phyloP scores from a whole-genome alignment of 2,797 vertebrate species.

The Meriones psammophilus region DNA sequence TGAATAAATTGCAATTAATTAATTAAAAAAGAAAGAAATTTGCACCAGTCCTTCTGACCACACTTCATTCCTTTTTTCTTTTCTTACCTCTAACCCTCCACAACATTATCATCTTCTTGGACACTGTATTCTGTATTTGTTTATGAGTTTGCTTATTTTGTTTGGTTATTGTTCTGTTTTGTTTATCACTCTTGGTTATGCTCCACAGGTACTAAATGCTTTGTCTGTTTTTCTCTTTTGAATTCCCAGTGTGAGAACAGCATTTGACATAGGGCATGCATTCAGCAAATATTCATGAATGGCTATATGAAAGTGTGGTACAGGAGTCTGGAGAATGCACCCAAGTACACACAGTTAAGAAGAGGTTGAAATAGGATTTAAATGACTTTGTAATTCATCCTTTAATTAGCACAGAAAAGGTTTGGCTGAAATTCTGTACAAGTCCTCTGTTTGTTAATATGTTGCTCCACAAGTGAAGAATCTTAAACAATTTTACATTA shows the following conservation, averaged over 20 bases:
- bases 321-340: neutral
- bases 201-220: neutral
- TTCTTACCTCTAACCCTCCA: neutral
- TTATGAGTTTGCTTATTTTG: neutral
- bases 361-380: neutral
- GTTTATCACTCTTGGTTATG: neutral
- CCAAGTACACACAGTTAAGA: neutral
- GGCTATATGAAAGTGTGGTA: neutral
- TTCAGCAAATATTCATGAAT: neutral
- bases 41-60: neutral
- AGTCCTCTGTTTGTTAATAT: neutral
- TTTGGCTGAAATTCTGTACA: neutral
- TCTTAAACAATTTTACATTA: neutral
- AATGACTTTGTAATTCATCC: neutral
- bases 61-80: neutral
- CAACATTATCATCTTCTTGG: neutral
- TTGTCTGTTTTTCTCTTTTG: neutral
- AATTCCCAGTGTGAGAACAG: constrained; percentile 2
- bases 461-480: neutral
- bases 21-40: neutral
- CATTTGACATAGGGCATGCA: neutral
- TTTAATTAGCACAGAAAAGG: neutral
- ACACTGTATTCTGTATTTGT: neutral
- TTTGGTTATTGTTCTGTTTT: neutral
- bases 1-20: too few species aligned